Conservation (phyloP, 2,797 vertebrate species). For the Rhinogobio ventralis region DNA sequence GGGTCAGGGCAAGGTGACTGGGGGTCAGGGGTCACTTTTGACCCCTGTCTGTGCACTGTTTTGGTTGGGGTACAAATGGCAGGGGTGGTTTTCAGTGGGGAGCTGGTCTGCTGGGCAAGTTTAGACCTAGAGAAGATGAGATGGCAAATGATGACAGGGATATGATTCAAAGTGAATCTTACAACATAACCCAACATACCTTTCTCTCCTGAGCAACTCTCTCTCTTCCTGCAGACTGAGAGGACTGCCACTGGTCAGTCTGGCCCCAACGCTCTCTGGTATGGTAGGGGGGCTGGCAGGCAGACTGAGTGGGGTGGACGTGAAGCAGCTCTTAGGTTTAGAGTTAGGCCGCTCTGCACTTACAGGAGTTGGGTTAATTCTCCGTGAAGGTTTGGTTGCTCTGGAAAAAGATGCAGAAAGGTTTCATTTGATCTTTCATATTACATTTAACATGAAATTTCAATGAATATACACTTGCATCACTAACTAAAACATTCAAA, state of each 20-base stretch:
- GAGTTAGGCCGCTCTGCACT: constrained; percentile 89
- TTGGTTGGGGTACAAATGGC: constrained; percentile 83
- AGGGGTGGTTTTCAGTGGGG: constrained; percentile 69
- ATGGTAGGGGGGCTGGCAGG: constrained; percentile 67
- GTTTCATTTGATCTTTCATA: not conserved
- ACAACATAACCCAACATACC: constrained; percentile 73
- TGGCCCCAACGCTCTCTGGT: constrained; percentile 67
- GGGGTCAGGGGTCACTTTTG: constrained; percentile 79
- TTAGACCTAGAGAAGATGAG: constrained; percentile 80
- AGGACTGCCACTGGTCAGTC: constrained; percentile 69
- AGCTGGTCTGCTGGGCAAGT: constrained; percentile 81
- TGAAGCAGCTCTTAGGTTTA: constrained; percentile 96
- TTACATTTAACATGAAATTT: not conserved
- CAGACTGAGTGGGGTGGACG: constrained; percentile 89
- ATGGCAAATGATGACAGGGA: not conserved
- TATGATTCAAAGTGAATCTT: not conserved
- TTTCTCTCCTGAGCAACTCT: constrained; percentile 92
- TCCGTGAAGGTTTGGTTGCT: constrained; percentile 88
- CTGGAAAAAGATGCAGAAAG: constrained; percentile 67
- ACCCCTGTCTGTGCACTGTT: constrained; percentile 66
- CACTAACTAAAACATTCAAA: not conserved
- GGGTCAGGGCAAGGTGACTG: constrained; percentile 81
- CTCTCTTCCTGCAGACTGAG: constrained; percentile 91
- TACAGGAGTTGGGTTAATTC: constrained; percentile 97
- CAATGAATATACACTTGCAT: not conserved